Conservation (phyloP, 2,113 vertebrate species). For the Azemiops feae region DNA sequence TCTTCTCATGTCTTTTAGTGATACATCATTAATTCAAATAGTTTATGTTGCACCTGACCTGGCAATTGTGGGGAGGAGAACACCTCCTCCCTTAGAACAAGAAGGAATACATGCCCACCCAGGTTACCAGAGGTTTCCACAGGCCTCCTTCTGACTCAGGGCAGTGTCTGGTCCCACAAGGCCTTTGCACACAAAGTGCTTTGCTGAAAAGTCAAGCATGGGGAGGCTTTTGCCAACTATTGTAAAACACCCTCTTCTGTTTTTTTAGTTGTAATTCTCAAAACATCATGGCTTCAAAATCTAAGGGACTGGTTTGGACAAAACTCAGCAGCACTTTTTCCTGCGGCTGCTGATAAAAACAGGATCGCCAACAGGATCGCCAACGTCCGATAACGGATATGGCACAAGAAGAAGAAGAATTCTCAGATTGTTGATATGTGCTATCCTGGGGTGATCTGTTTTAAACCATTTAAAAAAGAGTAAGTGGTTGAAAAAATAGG, state of each 20-base stretch:
- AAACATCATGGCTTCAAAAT: too few relatives aligned
- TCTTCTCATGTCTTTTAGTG: slow-evolving; percentile 75
- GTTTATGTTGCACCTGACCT: slow-evolving; percentile 72
- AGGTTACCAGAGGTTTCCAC: neutral
- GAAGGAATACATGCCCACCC: too few relatives aligned
- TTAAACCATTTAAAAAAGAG: neutral
- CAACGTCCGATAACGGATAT: too few relatives aligned
- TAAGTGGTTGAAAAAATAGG: neutral
- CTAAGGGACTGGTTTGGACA: too few relatives aligned
- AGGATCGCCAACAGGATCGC: too few relatives aligned
- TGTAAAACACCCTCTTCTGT: neutral
- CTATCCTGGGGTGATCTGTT: neutral
- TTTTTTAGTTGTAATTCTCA: neutral
- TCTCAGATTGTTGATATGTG: neutral
- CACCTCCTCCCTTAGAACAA: neutral
- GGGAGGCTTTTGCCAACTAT: neutral
- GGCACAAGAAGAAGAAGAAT: too few relatives aligned
- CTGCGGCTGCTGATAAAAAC: too few relatives aligned
- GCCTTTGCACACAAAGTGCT: neutral
- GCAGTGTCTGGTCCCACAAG: neutral
- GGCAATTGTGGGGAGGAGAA: slow-evolving; percentile 52
- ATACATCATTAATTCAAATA: slow-evolving; percentile 81
- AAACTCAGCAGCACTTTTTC: too few relatives aligned
- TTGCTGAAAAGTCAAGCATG: neutral
- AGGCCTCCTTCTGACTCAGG: neutral